Evolutionary conservation across 2,797 vertebrate species (phyloP).

Genomic region (Peromyscus aztecus): DNA sequence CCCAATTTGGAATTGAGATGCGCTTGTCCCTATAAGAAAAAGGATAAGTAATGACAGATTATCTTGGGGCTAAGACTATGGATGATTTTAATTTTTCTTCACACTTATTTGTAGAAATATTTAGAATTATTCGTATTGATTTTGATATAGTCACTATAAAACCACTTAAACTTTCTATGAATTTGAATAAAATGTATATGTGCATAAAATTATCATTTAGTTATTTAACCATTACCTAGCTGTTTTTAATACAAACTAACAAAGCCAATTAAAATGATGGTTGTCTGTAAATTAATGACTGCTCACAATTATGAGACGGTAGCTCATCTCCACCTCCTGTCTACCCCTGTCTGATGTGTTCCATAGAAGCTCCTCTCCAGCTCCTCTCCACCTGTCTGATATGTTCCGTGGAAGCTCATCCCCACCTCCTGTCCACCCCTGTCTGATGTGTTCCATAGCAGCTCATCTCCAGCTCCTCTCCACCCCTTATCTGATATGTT

Average conservation of each 20-base stretch:
- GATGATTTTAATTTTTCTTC: constrained; percentile 42
- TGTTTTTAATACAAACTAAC: constrained; percentile 79
- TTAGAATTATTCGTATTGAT: neutral
- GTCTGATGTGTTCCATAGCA: no score
- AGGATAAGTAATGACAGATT: constrained; percentile 4
- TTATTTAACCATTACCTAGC: constrained; percentile 65
- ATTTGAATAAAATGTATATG: constrained; percentile 65
- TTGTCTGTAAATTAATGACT: constrained; percentile 66
- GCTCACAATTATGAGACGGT: constrained; percentile 56
- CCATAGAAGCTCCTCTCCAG: no score
- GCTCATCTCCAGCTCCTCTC: no score
- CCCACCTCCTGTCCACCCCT: no score
- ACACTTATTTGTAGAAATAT: neutral
- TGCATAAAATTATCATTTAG: constrained; percentile 59
- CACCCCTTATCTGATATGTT: constrained; percentile 61
- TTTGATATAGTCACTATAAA: constrained; percentile 56
- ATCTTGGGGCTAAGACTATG: neutral
- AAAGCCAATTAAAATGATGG: constrained; percentile 82
- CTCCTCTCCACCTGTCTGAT: neutral
- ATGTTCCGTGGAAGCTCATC: no score
- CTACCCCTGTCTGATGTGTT: neutral
- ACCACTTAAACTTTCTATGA: constrained; percentile 30
- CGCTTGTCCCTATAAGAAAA: neutral
- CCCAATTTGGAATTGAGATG: constrained; percentile 49
- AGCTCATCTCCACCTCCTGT: neutral